These are phyloP conservation scores for Jordanella pulchra DNA, from an alignment of 2,797 vertebrate species.

Conservation along the genomic window DNA sequence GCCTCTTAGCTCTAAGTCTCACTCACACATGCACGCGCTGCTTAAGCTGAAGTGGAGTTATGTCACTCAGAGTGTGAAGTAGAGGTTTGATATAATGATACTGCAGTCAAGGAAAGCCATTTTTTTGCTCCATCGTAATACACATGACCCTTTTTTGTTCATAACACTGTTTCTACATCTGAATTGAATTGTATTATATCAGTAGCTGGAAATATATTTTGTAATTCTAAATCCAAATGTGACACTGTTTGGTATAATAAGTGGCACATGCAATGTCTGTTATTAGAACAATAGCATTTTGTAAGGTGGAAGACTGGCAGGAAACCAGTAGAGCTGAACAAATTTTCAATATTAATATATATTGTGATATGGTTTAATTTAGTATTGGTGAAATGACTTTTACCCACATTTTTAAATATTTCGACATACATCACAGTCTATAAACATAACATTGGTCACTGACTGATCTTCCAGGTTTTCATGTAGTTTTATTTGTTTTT, in stretches of 20 bases:
- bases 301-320: no score
- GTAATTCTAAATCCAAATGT: slow-evolving; percentile 8
- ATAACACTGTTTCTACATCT: slow-evolving; percentile 22
- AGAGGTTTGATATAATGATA: slow-evolving; percentile 27
- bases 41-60: slow-evolving; percentile 19
- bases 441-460: no score
- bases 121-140: slow-evolving; percentile 33
- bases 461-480: no score
- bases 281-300: no score
- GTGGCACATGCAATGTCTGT: slow-evolving; percentile 9
- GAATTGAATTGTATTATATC: slow-evolving; percentile 15
- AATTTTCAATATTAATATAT: no score
- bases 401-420: no score
- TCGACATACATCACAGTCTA: no score
- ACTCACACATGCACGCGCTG: neutral
- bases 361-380: no score
- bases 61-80: slow-evolving; percentile 26
- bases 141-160: slow-evolving; percentile 21
- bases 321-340: no score
- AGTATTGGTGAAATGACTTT: no score
- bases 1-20: slow-evolving; percentile 6
- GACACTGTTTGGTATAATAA: slow-evolving; percentile 2
- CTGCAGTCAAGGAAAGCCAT: slow-evolving; percentile 25
- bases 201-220: slow-evolving; percentile 17
- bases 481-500: no score